Evolutionary conservation across 2,797 vertebrate species (phyloP).

Genomic region (Crenuchus spilurus): DNA sequence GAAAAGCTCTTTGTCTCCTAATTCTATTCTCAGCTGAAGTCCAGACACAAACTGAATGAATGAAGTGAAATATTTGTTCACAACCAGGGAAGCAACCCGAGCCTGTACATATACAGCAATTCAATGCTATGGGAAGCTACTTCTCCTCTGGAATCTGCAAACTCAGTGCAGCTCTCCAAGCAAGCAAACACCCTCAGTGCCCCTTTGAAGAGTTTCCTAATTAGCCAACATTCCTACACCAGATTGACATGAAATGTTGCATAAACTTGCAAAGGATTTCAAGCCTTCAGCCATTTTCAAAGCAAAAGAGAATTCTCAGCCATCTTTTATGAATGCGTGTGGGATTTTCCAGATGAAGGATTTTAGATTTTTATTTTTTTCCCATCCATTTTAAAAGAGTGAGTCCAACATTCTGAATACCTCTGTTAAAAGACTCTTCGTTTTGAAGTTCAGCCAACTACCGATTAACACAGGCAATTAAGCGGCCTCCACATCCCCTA

Average conservation of each 20-base stretch:
- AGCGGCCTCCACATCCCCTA: constrained; percentile 42
- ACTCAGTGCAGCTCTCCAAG: constrained; percentile 6
- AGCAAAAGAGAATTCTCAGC: constrained; percentile 4
- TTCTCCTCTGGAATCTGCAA: constrained; percentile 1
- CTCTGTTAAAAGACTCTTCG: constrained; percentile 56
- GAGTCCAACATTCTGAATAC: constrained; percentile 45
- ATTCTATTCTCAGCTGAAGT: neutral
- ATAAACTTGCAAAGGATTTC: constrained; percentile 15
- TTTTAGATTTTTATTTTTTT: constrained; percentile 31
- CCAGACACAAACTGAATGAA: neutral
- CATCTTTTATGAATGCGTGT: constrained; percentile 23
- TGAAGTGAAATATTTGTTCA: neutral
- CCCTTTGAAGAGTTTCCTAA: constrained; percentile 39
- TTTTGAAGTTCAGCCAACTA: constrained; percentile 66
- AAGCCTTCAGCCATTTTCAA: constrained; percentile 15
- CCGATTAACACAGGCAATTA: constrained; percentile 70
- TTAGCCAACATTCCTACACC: constrained; percentile 11
- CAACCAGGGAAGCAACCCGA: neutral
- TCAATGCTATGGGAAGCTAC: constrained; percentile 7
- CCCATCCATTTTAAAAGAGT: constrained; percentile 34
- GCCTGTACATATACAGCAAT: constrained; percentile 6
- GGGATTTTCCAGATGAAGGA: constrained; percentile 43
- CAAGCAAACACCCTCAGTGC: neutral
- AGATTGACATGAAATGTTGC: constrained; percentile 23
- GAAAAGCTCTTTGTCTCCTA: neutral